Percentiles rank a stretch among this genome's conserved stretches.
Conservation (phyloP, 2,888 invertebrate genomes). For the Litoditis marina region DNA sequence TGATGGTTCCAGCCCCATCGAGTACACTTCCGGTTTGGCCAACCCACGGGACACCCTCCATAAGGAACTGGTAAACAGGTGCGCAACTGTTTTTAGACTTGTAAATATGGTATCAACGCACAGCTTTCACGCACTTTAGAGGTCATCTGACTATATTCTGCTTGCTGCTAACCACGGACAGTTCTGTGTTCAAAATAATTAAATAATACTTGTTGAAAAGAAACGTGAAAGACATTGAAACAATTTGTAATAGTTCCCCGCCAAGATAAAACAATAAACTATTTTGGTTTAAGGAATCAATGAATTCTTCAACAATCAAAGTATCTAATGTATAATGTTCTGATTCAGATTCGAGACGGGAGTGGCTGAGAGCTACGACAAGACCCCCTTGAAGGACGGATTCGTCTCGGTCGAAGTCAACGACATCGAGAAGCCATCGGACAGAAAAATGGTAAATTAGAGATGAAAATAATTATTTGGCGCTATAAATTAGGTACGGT, state of each 20-base stretch:
- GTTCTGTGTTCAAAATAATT: no score
- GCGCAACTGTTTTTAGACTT: neutral
- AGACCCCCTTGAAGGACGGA: conserved; percentile 39
- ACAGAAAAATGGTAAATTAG: conserved; percentile 22
- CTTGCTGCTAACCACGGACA: no score
- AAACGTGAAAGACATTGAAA: no score
- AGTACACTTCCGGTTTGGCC: conserved; percentile 36
- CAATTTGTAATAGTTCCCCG: no score
- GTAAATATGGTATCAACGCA: neutral
- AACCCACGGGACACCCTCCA: conserved; percentile 37
- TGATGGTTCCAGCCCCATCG: conserved; percentile 36
- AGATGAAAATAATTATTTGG: no score
- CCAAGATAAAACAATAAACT: no score
- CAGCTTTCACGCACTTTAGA: neutral
- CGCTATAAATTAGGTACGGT: no score
- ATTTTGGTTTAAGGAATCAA: no score
- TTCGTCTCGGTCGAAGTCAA: conserved; percentile 44
- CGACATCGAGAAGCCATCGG: conserved; percentile 44
- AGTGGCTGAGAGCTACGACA: conserved; percentile 37
- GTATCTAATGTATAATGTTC: conserved; percentile 1
- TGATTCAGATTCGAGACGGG: conserved; percentile 37
- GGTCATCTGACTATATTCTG: no score
- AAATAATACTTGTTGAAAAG: no score
- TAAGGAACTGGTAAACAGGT: conserved; percentile 30
- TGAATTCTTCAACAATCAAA: no score